Evolutionary conservation across 2,888 invertebrate species (phyloP), one percentile per base, ranked within the genome.

Genomic region (Bursaphelenchus okinawaensis): DNA sequence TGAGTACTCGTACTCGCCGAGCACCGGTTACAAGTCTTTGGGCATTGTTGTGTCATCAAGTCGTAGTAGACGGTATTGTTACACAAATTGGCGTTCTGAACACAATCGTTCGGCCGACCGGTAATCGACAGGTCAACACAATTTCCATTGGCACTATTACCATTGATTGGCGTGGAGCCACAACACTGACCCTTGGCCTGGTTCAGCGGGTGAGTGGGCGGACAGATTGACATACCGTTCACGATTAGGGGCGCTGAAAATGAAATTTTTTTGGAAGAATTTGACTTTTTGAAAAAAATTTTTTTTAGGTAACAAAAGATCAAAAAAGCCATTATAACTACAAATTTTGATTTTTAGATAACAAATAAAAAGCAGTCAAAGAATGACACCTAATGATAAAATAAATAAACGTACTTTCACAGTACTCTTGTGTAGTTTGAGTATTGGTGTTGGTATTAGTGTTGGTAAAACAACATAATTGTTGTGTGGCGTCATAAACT

Each of bases 11-110:
- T 16, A 8, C 20, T 3, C 40, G 12, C 16, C n/a, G 3, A 19
- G 58, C 70, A 69, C n/a, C 63, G 54, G n/a, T 61, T 61, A 52
- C 70, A 69, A 8, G 69, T 69, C 50, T 52, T 29, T 19, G 69
- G 69, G 52, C 69, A 69, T 29, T 59, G 69, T 28, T 69, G 63
- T 24, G 70, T 71, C 70, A 69, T 69, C 54, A 69, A 28, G 22
- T 65, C 55, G 26, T 57, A 55, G 58, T 72, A 69, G 26, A 63
- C 16, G 24, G 62, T 29, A 31, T 69, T 68, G 26, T 69, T 54
- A 56, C 70, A 69, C 7, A 54, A 40, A 31, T 71, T 40, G n/a
- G 63, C 59, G 50, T 62, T 68, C 20, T 26, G 27, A 31, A 63
- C 62, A 40, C 70, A 69, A 55, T 69, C 70, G 28, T 65, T 63